Evolutionary conservation across 2,797 vertebrate genomes (phyloP), one percentile per base, ranked within the genome.

Genomic region (Enteromius anoplus): DNA sequence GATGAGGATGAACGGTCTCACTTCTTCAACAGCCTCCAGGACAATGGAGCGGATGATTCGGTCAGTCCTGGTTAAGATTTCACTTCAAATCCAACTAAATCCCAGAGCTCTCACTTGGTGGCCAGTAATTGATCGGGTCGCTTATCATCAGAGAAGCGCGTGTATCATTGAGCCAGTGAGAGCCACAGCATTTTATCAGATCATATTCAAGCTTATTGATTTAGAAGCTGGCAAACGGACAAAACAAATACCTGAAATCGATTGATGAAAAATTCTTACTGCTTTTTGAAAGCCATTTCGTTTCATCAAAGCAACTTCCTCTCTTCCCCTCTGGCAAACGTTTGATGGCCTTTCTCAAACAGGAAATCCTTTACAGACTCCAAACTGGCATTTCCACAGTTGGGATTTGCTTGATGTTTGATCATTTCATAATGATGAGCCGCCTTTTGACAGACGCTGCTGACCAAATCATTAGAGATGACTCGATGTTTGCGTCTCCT

Each of bases 1-100:
- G 98, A 99, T 47, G 98, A 99, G 1, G 98, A 99, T 55, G 97
- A 98, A 89, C 95, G 95, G 32, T 91, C 95, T 26, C 94, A 95
- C 81, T 98, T 95, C 89, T 96, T 96, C 87, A 92, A 93, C 91
- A 83, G 89, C 84, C 91, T 95, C 87, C 95, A 97, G 92, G 97
- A 96, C 90, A 91, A 94, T 70, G 91, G 93, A 14, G 93, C 91
- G 0, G 97, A 97, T 4, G 97, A 99, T 78, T 97, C 97, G 89
- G 95, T 97, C 47, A 92, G 96, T 94, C 23, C 68, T 10, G 0
- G 34, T 66, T 60, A 42, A 42, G 71, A 76, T n/a, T 17, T 53
- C 2, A 34, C 45, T 72, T 72, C 17, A 72, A 51, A 10, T 72
- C 32, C 11, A 34, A 7, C 21, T 66, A 45, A 49, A 66, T 66